These are phyloP conservation scores for Drosophila punjabiensis DNA, from an alignment of 1,140 invertebrate genomes.

Conservation along the genomic window DNA sequence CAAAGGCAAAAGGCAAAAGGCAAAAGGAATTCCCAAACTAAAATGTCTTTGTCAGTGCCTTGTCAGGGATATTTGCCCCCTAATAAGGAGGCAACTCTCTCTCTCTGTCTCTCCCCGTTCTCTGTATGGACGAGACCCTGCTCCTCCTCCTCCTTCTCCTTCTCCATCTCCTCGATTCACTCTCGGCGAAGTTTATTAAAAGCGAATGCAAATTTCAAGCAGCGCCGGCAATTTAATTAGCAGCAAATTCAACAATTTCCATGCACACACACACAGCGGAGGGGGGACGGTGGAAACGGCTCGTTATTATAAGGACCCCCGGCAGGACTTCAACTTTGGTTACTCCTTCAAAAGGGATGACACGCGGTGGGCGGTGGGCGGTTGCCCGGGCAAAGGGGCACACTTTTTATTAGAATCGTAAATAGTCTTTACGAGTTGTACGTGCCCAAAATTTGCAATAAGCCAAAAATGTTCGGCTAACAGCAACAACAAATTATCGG, in stretches of 20 bases:
- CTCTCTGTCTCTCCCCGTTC: no score
- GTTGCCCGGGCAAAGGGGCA: conserved; percentile 39
- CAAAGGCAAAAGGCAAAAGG: conserved; percentile 1
- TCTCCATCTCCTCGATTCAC: background rate
- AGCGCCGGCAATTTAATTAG: conserved; percentile 75
- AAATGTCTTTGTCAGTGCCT: conserved; percentile 54
- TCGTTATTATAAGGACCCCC: conserved; percentile 51
- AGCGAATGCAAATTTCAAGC: conserved; percentile 72
- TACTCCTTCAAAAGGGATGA: conserved; percentile 51
- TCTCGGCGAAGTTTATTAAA: conserved; percentile 69
- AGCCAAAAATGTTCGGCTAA: conserved; percentile 65
- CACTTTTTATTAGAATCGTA: conserved; percentile 84
- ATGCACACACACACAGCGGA: conserved; percentile 40
- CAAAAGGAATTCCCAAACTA: conserved; percentile 10
- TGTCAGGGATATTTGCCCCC: conserved; percentile 53
- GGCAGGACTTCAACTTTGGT: conserved; percentile 45
- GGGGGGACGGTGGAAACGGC: conserved; percentile 1
- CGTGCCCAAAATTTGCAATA: conserved; percentile 82
- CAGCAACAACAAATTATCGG: conserved; percentile 77
- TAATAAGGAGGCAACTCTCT: conserved; percentile 6
- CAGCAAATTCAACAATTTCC: conserved; percentile 81
- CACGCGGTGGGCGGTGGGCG: conserved; percentile 19
- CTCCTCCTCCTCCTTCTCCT: background rate
- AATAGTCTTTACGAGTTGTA: conserved; percentile 83
- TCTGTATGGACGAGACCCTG: background rate